Evolutionary conservation across 1,140 invertebrate species (phyloP).

Genomic region (Paraescarpia echinospica): DNA sequence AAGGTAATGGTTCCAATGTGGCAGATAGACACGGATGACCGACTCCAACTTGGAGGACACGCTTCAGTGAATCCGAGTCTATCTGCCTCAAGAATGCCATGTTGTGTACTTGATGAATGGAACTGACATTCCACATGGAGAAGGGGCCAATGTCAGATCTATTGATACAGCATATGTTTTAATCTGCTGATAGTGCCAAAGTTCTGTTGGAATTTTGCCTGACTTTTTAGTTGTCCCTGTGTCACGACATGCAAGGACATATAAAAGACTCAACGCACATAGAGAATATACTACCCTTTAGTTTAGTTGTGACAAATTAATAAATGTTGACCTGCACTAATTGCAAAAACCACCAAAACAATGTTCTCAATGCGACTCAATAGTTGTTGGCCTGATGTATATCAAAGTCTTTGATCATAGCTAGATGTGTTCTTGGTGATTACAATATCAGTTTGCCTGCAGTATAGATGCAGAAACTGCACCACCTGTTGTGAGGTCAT

Average conservation of each 20-base stretch:
- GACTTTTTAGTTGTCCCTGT: background rate
- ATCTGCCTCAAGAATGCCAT: background rate
- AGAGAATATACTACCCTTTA: background rate
- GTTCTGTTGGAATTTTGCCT: background rate
- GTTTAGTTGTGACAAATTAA: background rate
- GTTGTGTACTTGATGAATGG: background rate
- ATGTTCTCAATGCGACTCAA: background rate
- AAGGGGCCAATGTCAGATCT: background rate
- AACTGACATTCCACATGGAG: background rate
- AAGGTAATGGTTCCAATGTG: background rate
- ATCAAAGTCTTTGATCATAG: background rate
- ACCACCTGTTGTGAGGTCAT: background rate
- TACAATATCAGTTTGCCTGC: background rate
- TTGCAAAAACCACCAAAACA: background rate
- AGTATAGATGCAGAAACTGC: background rate
- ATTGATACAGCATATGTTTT: background rate
- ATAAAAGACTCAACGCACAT: background rate
- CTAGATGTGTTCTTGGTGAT: background rate
- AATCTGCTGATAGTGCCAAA: background rate
- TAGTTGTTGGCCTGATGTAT: background rate
- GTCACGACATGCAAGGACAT: background rate
- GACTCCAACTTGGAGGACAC: background rate
- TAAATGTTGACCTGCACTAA: background rate
- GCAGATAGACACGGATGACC: background rate
- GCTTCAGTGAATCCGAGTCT: background rate